Percentiles rank a stretch among this genome's conserved stretches.
Conservation (phyloP, 2,113 vertebrate genomes). For the Leptobrachium leishanense region DNA sequence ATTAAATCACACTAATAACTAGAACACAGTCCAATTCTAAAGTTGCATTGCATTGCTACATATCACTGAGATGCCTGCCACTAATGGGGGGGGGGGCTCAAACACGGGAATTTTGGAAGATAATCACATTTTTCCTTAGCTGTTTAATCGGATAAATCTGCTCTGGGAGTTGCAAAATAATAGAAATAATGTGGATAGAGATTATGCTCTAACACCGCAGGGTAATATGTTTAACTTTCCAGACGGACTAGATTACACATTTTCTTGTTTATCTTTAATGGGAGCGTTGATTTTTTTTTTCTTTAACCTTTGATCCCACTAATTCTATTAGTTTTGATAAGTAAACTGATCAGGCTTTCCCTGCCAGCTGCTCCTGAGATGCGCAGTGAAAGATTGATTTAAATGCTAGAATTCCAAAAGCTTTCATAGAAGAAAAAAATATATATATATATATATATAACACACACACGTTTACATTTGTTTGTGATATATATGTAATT, state of each 20-base stretch:
- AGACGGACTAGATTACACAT: not conserved
- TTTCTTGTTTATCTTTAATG: not conserved
- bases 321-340: constrained; percentile 47
- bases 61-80: too few species aligned
- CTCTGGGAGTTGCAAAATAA: not conserved
- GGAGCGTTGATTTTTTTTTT: not conserved
- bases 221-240: not conserved
- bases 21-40: too few species aligned
- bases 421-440: constrained; percentile 74
- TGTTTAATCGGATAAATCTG: not conserved
- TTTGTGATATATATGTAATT: too few species aligned
- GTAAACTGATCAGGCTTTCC: constrained; percentile 35
- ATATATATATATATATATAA: constrained; percentile 64
- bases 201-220: not conserved
- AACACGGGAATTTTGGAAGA: not conserved
- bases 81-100: too few species aligned
- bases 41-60: too few species aligned
- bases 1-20: too few species aligned
- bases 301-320: not conserved
- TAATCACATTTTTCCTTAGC: not conserved
- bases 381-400: too few species aligned
- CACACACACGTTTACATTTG: too few species aligned
- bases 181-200: not conserved
- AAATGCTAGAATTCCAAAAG: constrained; percentile 61
- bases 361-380: constrained; percentile 56